Evolutionary conservation across 2,113 vertebrate genomes (phyloP).

Genomic region (Gracilinanus agilis): DNA sequence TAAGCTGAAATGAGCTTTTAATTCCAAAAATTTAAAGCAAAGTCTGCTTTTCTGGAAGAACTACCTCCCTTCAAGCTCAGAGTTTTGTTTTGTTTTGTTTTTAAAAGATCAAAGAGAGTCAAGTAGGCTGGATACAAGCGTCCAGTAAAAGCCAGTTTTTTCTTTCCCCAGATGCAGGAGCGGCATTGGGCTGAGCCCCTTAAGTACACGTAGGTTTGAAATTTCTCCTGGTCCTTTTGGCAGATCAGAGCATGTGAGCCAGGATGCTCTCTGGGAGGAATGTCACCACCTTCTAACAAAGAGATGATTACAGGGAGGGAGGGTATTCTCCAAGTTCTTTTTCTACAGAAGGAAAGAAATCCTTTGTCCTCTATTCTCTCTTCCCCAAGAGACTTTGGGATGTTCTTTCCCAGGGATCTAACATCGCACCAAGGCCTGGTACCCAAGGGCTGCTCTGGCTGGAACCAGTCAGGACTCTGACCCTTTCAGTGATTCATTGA

Average conservation of each 20-base stretch:
- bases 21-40: background rate
- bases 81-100: background rate
- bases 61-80: background rate
- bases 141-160: background rate
- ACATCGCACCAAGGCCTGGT: background rate
- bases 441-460: background rate
- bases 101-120: background rate
- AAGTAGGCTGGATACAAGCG: background rate
- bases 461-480: background rate
- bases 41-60: background rate
- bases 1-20: background rate
- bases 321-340: background rate
- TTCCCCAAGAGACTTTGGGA: background rate
- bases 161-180: background rate
- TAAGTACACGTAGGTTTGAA: background rate
- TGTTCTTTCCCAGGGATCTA: background rate
- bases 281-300: background rate
- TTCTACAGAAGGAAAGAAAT: background rate
- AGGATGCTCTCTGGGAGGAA: background rate
- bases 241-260: background rate
- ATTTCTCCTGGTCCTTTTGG: background rate
- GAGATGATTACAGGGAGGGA: background rate
- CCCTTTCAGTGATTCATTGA: background rate
- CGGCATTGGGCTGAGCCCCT: background rate
- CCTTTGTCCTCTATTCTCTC: background rate